Conservation (phyloP, 2,888 invertebrate species). For the Itoplectis maculator region DNA sequence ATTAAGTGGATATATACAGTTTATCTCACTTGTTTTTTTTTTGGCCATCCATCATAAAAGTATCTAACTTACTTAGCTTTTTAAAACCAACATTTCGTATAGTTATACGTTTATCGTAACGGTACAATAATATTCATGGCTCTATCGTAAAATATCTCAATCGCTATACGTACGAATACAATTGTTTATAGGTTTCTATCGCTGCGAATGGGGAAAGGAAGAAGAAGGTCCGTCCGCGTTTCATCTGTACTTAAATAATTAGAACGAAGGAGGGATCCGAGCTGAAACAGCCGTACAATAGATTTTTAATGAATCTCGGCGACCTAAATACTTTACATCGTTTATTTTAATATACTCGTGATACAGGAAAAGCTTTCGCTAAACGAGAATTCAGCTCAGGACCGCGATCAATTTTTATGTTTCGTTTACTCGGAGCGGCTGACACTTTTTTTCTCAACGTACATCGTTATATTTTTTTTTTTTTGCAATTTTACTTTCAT, state of each 20-base stretch:
- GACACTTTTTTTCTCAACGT: too few relatives aligned
- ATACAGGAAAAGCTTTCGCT: conserved; percentile 4
- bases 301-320: background rate
- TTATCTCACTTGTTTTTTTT: conserved; percentile 73
- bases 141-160: conserved; percentile 75
- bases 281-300: background rate
- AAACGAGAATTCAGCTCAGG: background rate
- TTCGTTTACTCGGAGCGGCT: conserved; percentile 3
- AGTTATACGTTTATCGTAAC: conserved; percentile 66
- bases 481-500: conserved; percentile 16
- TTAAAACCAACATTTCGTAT: conserved; percentile 73
- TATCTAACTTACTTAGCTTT: conserved; percentile 75
- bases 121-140: conserved; percentile 62
- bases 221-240: conserved; percentile 17
- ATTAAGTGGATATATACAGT: conserved; percentile 82
- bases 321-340: background rate
- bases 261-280: conserved; percentile 4
- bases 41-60: conserved; percentile 81
- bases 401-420: background rate
- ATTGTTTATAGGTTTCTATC: conserved; percentile 62
- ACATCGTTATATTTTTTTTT: conserved; percentile 12
- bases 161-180: conserved; percentile 66
- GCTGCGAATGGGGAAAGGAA: conserved; percentile 36
- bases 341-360: conserved; percentile 5
- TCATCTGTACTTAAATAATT: background rate